phyloP scores from a whole-genome alignment of 2,797 vertebrate species.

The Centroberyx gerrardi region DNA sequence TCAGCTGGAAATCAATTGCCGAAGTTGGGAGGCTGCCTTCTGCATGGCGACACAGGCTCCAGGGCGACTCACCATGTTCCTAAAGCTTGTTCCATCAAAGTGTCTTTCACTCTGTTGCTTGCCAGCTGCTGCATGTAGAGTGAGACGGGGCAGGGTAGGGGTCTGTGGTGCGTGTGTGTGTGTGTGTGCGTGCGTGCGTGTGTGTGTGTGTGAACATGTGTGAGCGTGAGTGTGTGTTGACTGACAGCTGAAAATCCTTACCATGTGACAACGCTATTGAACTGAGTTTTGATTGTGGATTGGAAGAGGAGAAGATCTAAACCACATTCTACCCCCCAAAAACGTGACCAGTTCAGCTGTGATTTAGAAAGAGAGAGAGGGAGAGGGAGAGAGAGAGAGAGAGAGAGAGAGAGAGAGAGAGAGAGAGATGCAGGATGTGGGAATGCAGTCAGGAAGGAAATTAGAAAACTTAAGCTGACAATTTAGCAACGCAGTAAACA shows the following conservation, averaged over 20 bases:
- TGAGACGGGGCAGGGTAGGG: neutral
- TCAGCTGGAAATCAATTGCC: conserved; percentile 82
- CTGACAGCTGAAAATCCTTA: conserved; percentile 6
- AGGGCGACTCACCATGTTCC: conserved; percentile 25
- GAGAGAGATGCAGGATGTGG: neutral
- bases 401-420: conserved; percentile 12
- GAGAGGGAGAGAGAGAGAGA: conserved; percentile 11
- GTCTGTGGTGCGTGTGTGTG: neutral
- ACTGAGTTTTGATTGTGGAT: neutral
- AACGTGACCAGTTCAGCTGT: conserved; percentile 15
- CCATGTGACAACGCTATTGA: too few relatives aligned
- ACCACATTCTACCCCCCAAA: neutral
- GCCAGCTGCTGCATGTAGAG: conserved; percentile 21
- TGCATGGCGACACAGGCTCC: conserved; percentile 58
- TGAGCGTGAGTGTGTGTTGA: conserved; percentile 18
- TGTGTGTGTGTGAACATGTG: neutral
- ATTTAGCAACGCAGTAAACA: conserved; percentile 54
- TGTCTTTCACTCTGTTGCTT: conserved; percentile 23
- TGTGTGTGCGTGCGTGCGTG: conserved; percentile 9
- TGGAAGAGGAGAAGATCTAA: conserved; percentile 6
- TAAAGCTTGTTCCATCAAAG: conserved; percentile 47
- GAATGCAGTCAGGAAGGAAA: conserved; percentile 37
- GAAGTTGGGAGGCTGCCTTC: conserved; percentile 61
- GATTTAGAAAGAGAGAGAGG: conserved; percentile 12
- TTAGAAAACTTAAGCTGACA: conserved; percentile 53